These are phyloP conservation scores for Panorpa germanica DNA, from an alignment of 2,888 invertebrate genomes.

Conservation along the genomic window DNA sequence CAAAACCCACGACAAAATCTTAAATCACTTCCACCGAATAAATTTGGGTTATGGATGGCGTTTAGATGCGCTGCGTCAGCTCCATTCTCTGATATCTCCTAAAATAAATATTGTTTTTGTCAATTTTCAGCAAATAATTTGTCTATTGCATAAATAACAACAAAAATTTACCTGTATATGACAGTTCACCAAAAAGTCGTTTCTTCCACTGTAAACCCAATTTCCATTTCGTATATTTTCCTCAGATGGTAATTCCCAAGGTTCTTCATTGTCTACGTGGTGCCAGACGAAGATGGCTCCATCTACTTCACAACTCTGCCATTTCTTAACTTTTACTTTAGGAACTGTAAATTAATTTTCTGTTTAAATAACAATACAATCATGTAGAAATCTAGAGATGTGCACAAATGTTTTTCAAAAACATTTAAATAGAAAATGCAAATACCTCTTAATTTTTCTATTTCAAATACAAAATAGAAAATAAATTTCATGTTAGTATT, in stretches of 20 bases:
- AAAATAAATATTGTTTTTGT: too few species aligned
- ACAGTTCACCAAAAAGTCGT: slow-evolving; percentile 55
- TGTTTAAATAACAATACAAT: too few species aligned
- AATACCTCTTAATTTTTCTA: too few species aligned
- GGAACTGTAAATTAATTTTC: too few species aligned
- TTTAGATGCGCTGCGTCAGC: slow-evolving; percentile 67
- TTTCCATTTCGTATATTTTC: slow-evolving; percentile 29
- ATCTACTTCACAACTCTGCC: slow-evolving; percentile 49
- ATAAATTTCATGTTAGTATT: too few species aligned
- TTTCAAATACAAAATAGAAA: too few species aligned
- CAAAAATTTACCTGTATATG: slow-evolving; percentile 46
- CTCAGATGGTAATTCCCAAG: slow-evolving; percentile 46
- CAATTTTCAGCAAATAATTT: too few species aligned
- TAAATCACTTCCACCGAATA: slow-evolving; percentile 30
- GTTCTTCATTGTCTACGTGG: slow-evolving; percentile 49
- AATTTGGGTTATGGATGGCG: slow-evolving; percentile 47
- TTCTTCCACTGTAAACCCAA: slow-evolving; percentile 55
- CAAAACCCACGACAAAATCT: slow-evolving; percentile 19
- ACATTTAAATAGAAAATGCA: too few species aligned
- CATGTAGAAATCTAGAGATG: not conserved
- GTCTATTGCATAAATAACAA: too few species aligned
- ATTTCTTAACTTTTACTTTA: slow-evolving; percentile 45
- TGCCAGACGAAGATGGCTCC: slow-evolving; percentile 68
- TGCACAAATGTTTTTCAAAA: too few species aligned
- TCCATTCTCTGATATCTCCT: slow-evolving; percentile 85